phyloP scores from a whole-genome alignment of 2,113 vertebrate species.

The Bos indicus region DNA sequence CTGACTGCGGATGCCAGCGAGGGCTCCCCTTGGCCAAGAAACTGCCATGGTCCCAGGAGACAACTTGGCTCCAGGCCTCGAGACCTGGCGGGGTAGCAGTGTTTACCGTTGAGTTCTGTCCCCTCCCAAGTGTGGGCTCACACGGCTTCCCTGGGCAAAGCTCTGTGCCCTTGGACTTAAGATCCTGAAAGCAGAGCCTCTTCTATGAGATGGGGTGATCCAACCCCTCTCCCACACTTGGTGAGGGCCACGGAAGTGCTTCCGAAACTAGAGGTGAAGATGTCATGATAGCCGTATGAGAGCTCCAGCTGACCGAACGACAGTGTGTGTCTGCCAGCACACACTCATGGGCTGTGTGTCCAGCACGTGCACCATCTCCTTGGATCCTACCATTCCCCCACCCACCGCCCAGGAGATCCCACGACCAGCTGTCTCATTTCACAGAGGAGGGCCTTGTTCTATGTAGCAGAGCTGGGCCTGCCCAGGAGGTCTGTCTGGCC shows the following conservation, averaged over 20 bases:
- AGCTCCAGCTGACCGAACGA: not conserved
- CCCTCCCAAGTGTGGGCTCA: not conserved
- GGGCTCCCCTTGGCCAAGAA: not conserved
- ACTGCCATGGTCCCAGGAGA: conserved; percentile 7
- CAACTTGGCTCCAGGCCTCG: not conserved
- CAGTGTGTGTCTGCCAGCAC: not conserved
- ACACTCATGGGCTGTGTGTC: accelerated
- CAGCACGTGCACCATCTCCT: not conserved
- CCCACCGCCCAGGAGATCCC: not conserved
- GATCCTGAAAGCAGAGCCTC: not conserved
- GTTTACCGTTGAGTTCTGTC: not conserved
- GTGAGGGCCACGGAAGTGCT: not conserved
- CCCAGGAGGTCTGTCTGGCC: not conserved
- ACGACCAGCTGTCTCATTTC: accelerated
- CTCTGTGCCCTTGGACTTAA: not conserved
- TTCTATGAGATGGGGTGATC: not conserved
- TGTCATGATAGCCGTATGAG: accelerated
- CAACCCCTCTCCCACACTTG: not conserved
- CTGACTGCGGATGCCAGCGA: not conserved
- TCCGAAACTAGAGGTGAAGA: not conserved
- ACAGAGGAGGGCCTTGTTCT: not conserved
- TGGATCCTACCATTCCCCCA: not conserved
- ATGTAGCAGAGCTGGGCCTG: not conserved
- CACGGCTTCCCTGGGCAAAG: not conserved
- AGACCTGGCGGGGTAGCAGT: not conserved